Evolutionary conservation across 1,140 invertebrate species (phyloP), one percentile per base, ranked within the genome.

Genomic region (Drosophila subpulchrella): DNA sequence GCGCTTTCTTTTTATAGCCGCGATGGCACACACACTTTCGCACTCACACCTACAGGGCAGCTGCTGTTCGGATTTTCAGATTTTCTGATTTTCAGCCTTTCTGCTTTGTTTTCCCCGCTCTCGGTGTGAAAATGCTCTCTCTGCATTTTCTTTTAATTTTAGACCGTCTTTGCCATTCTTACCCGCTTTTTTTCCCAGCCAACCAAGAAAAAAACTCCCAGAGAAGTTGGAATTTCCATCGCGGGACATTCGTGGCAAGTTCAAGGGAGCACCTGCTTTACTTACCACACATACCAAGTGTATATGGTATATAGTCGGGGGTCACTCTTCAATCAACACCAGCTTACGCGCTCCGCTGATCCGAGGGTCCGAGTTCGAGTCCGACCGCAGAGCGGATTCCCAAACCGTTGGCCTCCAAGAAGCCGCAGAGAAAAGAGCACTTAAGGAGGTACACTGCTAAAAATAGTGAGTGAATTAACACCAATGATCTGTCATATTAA

Each of bases 1-100:
- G 77, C 70, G 63, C 62, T 90, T 90, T 85, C 77, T 85, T 89
- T 88, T 90, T 89, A 89, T 88, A 88, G 84, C 75, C 57, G 42
- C 72, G 66, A 12, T 47, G 42, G 57, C 58, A 53, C 46, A 46
- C 51, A 68, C 27, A 50, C 47, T 6, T 11, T 15, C 12, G 11
- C 53, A 78, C 47, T 32, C 57, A 50, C 47, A 61, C 51, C 17
- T 20, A 59, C 46, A 15, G 41, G 42, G 44, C 79, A 60, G 61
- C 54, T 58, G 61, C 39, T 48, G 59, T 78, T 30, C 42, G 41
- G 56, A 53, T 41, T 48, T 72, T 76, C 62, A 34, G 56, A 44
- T 75, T 74, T 50, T 27, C 60, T 34, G 44, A 12, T 51, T 56
- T 55, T 46, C 46, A 11, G 50, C 41, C 46, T 53, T 67, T 54